Evolutionary conservation across 2,797 vertebrate species (phyloP).

Genomic region (Picus viridis): DNA sequence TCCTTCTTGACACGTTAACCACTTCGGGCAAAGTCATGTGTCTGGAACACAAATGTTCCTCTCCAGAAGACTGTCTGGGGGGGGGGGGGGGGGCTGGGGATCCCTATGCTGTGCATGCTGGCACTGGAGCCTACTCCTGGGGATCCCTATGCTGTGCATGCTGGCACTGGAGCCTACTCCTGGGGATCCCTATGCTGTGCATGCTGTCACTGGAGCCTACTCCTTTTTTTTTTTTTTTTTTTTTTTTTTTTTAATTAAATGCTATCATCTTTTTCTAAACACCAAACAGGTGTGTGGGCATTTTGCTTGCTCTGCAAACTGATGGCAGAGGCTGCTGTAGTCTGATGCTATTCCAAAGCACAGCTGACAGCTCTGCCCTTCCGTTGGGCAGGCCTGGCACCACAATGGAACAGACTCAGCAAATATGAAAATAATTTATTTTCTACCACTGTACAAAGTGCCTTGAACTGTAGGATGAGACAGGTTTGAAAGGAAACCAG

Average conservation of each 20-base stretch:
- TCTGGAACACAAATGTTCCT: neutral
- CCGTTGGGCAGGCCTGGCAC: neutral
- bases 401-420: neutral
- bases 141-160: no score
- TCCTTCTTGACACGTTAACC: neutral
- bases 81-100: neutral
- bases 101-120: neutral
- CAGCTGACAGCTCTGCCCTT: neutral
- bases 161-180: no score
- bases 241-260: neutral
- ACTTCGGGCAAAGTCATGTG: neutral
- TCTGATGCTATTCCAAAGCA: neutral
- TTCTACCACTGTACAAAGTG: slow-evolving; percentile 10
- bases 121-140: neutral
- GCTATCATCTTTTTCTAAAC: neutral
- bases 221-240: no score
- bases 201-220: no score
- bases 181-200: no score
- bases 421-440: slow-evolving; percentile 34
- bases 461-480: neutral
- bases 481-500: neutral
- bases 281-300: neutral
- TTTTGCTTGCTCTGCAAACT: neutral
- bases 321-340: neutral
- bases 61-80: neutral